These are phyloP conservation scores for Cyclargus thomasi DNA, from an alignment of 1,140 invertebrate species.

Conservation along the genomic window DNA sequence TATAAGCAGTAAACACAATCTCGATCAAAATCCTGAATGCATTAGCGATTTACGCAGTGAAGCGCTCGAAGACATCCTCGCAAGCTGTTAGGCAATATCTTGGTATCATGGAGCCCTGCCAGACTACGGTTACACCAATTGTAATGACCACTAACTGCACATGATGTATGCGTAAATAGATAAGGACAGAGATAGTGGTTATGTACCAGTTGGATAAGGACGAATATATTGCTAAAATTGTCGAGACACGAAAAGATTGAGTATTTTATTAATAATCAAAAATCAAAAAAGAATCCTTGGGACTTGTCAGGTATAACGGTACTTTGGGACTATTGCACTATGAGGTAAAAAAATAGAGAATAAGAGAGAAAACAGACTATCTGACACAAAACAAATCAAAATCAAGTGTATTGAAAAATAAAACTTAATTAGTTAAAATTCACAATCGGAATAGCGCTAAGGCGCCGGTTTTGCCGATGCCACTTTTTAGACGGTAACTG, in stretches of 20 bases:
- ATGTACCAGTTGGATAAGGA: background rate
- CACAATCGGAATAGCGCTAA: too few relatives aligned
- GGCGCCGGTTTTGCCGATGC: too few relatives aligned
- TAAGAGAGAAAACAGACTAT: too few relatives aligned
- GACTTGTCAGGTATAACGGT: too few relatives aligned
- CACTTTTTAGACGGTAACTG: too few relatives aligned
- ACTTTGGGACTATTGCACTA: too few relatives aligned
- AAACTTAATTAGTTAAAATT: too few relatives aligned
- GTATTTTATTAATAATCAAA: too few relatives aligned
- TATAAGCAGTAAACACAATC: background rate
- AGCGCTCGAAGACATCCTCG: constrained; percentile 9
- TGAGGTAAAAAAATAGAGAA: too few relatives aligned
- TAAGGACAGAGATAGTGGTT: background rate
- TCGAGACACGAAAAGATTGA: background rate
- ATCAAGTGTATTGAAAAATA: too few relatives aligned
- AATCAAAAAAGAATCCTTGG: too few relatives aligned
- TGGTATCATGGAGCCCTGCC: constrained; percentile 37
- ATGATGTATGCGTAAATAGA: constrained; percentile 11
- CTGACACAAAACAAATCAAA: too few relatives aligned
- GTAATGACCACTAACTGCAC: constrained; percentile 24
- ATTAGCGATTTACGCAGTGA: background rate
- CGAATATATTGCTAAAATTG: background rate
- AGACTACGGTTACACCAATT: constrained; percentile 24
- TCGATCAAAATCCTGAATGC: background rate
- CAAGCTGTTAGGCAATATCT: constrained; percentile 28